Base-by-base conservation (phyloP, 2,113 vertebrate genomes). In the Embiotoca jacksoni region DNA sequence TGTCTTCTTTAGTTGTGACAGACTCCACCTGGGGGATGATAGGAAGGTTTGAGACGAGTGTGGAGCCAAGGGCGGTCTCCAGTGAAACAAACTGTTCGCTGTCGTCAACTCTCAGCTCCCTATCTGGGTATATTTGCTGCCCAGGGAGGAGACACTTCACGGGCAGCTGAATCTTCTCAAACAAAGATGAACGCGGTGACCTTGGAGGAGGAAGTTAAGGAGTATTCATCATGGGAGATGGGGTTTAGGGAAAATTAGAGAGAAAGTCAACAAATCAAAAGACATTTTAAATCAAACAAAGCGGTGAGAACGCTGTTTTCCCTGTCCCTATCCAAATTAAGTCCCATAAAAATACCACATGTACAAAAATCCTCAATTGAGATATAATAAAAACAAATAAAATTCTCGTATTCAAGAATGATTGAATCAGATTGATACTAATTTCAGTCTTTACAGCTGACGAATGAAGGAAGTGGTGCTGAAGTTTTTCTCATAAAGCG, bases 401-500 rank as follows among this genome's bases (percentile, higher is more conserved):
- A 80, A 71, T 58, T 58, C 0, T 66, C 78, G 70, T 14, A 76
- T 78, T 80, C 35, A 36, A 57, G 63, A 66, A 47, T 36, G 57
- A 87, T 49, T 74, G 58, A 80, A 84, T 76, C 7, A 2, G 69
- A 82, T 65, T 90, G 75, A 84, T 80, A 72, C 80, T 87, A 75
- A 89, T 90, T 84, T 77, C 61, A 63, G 77, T 82, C 79, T 88
- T 87, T 87, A 75, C 53, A 41, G 82, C 83, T 74, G 46, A 72
- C 80, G 82, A 87, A 64, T 60, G 72, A 76, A 86, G 85, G 88
- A 91, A 87, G 88, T 77, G 87, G 85, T 71, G 52, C 63, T 81
- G 61, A 78, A 80, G 78, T 80, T 88, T 85, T 86, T 64, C 84
- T 71, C 79, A 87, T 91, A 88, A 92, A 93, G 72, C 55, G 3